phyloP scores from a whole-genome alignment of 2,888 invertebrate genomes.

The Parochlus steinenii region DNA sequence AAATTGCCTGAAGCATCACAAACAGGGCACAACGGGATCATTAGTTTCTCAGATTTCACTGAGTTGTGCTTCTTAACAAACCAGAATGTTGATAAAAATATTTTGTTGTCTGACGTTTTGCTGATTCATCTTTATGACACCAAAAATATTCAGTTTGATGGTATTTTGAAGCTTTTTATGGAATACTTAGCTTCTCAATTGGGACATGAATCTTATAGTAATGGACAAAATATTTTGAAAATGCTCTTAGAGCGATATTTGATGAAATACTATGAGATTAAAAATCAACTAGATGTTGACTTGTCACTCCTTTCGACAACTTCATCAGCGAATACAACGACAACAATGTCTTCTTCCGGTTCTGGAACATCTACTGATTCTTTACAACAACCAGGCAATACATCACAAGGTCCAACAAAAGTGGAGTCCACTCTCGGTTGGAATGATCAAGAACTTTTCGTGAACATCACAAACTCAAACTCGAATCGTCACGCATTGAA shows the following conservation, averaged over 20 bases:
- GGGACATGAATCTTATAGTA: conserved; percentile 35
- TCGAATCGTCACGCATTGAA: conserved; percentile 31
- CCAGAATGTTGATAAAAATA: background rate
- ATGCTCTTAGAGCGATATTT: conserved; percentile 35
- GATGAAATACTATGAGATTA: conserved; percentile 6
- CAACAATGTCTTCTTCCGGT: background rate
- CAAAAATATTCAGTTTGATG: conserved; percentile 20
- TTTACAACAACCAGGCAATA: no score
- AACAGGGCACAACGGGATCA: no score
- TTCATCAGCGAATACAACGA: conserved; percentile 7
- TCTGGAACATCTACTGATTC: no score
- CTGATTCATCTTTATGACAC: conserved; percentile 10
- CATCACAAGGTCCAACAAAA: no score
- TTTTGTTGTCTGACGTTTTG: conserved; percentile 6
- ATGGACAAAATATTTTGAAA: conserved; percentile 32
- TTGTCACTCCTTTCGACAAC: conserved; percentile 1
- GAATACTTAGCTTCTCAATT: conserved; percentile 50
- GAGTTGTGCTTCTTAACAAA: conserved; percentile 12
- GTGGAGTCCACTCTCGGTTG: conserved; percentile 4
- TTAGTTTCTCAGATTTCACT: conserved; percentile 13
- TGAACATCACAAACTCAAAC: conserved; percentile 20
- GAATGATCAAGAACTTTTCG: conserved; percentile 8
- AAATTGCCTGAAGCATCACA: no score
- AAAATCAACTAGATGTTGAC: conserved; percentile 3
- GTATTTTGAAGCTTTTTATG: conserved; percentile 37